Evolutionary conservation across 2,888 invertebrate species (phyloP), one percentile per base, ranked within the genome.

Genomic region (Cephus pulcher): DNA sequence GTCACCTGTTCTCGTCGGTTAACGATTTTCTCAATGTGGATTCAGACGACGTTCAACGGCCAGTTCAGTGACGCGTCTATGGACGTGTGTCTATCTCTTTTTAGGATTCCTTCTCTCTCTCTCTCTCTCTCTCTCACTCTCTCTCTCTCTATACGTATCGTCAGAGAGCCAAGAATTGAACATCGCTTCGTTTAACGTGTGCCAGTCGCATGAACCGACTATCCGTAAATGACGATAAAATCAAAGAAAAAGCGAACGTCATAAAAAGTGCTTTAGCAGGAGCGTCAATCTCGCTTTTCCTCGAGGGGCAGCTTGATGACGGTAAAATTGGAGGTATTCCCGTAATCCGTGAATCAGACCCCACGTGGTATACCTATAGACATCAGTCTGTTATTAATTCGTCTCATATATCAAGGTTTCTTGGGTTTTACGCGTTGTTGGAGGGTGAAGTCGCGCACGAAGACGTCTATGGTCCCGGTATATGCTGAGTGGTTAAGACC

Each of bases 321-420:
- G 73, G 34, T 56, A 75, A 78, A 78, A 76, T 69, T 73, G 70
- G 15, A 76, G 76, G 34, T 40, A 71, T 71, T 76, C 73, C 68
- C 69, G 69, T 73, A 73, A 35, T 75, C 78, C 74, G 33, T 33
- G n/a, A 74, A 34, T 11, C 74, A 30, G 74, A 35, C 0, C 12
- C 34, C 15, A 4, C 23, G 12, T 4, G 11, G 11, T 35, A n/a
- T 74, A 74, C 33, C 74, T 74, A 34, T 74, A 15, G 11, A 32
- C 12, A 79, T 78, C 81, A 77, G 80, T 79, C 40, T 40, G 82
- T 84, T 86, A 86, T 86, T 86, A 85, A 86, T 86, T 86, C 85
- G 80, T 78, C 82, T 82, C 84, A 83, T 85, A 86, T 81, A 85
- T 86, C 84, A 85, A 78, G 78, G 80, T 81, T 83, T 81, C 86